Evolutionary conservation across 1,140 invertebrate genomes (phyloP), one percentile per base, ranked within the genome.

Genomic region (Rhagoletis pomonella): DNA sequence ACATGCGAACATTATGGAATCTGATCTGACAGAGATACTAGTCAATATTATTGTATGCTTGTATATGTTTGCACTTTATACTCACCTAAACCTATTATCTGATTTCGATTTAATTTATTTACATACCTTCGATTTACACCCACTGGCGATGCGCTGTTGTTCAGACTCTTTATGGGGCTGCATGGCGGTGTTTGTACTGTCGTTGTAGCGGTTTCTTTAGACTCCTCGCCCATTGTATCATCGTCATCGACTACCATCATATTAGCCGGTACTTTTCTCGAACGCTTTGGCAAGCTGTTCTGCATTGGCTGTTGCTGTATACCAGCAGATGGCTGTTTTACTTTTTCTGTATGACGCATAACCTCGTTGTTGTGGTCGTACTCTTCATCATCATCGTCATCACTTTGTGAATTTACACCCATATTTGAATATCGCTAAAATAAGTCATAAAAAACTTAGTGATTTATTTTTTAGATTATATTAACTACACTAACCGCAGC

Each of bases 91-190:
- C 29, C 0, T 29, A 29, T 29, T 29, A 29, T 29, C 29, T 29
- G 29, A 29, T 29, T 29, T 29, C 29, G 29, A 29, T 29, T 29
- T 29, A 29, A 29, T 29, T 29, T 29, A 12, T 2, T 2, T 39
- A 88, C 89, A 65, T 62, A 93, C 92, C 92, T 94, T 73, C 97
- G 94, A 93, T 97, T 97, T 0, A 97, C 96, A 59, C 96, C 96
- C 60, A 94, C 93, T 88, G 92, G 90, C 65, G 94, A 93, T 60
- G 93, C 92, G 88, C 92, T 94, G 50, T 92, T 93, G 87, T 90
- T 91, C 0, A 91, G 89, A 88, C 89, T 92, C 88, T 93, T 93
- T 42, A 93, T 89, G 12, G 92, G 92, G 88, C 92, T 93, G 85
- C 92, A 92, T 73, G 92, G 91, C 64, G 92, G 92, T 39, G 92